These are phyloP conservation scores for Abrostola triplasia DNA, from an alignment of 2,888 invertebrate species.

Conservation along the genomic window DNA sequence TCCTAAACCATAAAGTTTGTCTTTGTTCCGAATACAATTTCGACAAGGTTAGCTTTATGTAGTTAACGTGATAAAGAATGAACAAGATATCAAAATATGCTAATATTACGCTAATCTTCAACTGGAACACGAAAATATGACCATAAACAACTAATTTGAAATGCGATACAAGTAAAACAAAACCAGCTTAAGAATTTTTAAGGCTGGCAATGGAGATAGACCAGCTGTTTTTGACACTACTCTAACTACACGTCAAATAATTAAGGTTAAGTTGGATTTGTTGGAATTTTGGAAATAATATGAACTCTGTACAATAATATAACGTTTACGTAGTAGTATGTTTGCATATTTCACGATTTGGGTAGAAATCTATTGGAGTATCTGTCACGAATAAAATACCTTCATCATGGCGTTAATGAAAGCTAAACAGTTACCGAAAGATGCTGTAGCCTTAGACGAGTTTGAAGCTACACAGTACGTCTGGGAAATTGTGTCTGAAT, in stretches of 20 bases:
- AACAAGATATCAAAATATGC: no score
- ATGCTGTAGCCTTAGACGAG: conserved; percentile 88
- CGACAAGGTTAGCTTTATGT: no score
- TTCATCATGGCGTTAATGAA: conserved; percentile 87
- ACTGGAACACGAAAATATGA: no score
- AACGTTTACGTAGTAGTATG: background rate
- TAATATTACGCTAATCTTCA: no score
- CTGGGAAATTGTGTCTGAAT: conserved; percentile 87
- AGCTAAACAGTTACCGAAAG: conserved; percentile 87
- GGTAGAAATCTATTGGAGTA: background rate
- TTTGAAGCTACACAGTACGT: conserved; percentile 89
- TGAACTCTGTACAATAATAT: no score
- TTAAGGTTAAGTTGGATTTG: conserved; percentile 1
- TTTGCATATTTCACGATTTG: background rate
- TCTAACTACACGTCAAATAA: no score
- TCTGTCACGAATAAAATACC: background rate
- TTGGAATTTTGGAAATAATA: no score
- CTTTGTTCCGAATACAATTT: no score
- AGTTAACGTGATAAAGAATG: no score
- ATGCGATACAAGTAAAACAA: no score
- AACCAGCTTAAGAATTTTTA: no score
- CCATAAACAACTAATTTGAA: no score
- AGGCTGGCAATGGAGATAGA: background rate
- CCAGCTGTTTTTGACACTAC: background rate
- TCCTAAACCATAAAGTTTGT: background rate